A percentile compares a stretch with the other conserved stretches of the same genome.
Conservation (phyloP, 2,113 vertebrate genomes). For the Cephalopholis sonnerati region DNA sequence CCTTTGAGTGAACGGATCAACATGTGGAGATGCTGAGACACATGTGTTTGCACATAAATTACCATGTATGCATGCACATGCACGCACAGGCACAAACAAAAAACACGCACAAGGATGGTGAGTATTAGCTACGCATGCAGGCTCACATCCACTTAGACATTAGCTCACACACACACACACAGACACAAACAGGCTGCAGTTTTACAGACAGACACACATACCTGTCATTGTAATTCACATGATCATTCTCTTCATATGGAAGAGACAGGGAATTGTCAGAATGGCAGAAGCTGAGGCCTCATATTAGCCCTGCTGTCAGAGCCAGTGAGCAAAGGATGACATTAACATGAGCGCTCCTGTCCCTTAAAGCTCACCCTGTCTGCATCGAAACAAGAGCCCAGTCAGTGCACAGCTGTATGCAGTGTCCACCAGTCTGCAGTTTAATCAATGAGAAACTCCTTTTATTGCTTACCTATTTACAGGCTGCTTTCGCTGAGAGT, state of each 20-base stretch:
- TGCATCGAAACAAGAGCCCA: constrained; percentile 46
- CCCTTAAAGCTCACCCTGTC: constrained; percentile 62
- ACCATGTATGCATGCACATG: constrained; percentile 40
- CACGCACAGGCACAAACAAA: constrained; percentile 29
- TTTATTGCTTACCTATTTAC: constrained; percentile 63
- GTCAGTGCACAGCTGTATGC: constrained; percentile 21
- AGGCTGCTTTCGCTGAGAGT: constrained; percentile 38
- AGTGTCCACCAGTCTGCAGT: constrained; percentile 44
- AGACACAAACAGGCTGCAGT: constrained; percentile 22
- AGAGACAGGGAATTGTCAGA: constrained; percentile 71
- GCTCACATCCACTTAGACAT: constrained; percentile 34
- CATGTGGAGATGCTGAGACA: constrained; percentile 49
- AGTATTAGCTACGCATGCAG: constrained; percentile 18
- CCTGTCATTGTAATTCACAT: constrained; percentile 64
- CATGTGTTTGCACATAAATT: constrained; percentile 68
- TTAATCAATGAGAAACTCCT: constrained; percentile 60
- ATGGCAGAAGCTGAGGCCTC: constrained; percentile 66
- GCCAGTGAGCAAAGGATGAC: constrained; percentile 68
- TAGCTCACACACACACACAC: constrained; percentile 20
- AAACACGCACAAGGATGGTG: constrained; percentile 19
- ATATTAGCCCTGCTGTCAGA: constrained; percentile 72
- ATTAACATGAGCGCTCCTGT: constrained; percentile 68
- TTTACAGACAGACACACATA: constrained; percentile 22
- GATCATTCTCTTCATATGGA: constrained; percentile 54
- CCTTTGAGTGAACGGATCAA: constrained; percentile 35